These are phyloP conservation scores for Apodemia arnacis DNA, from an alignment of 2,888 invertebrate species.

Conservation along the genomic window DNA sequence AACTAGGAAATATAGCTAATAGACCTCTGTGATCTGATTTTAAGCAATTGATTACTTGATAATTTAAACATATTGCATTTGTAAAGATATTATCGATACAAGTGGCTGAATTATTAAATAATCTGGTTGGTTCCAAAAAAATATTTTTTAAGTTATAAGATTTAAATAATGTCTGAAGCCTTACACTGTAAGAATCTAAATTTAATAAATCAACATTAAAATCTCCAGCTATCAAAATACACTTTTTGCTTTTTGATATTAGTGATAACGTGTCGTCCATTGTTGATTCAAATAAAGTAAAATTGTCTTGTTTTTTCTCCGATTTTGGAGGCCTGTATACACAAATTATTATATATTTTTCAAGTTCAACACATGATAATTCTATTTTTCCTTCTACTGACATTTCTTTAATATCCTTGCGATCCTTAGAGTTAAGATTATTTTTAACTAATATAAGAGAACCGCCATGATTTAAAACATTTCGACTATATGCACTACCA, in stretches of 20 bases:
- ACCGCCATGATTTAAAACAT: neutral
- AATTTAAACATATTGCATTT: neutral
- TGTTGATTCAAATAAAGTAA: neutral
- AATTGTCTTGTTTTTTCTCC: neutral
- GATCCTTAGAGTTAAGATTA: neutral
- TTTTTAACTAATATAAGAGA: neutral
- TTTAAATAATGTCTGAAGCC: neutral
- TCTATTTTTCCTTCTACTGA: neutral
- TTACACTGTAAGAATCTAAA: neutral
- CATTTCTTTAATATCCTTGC: neutral
- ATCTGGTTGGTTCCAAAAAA: neutral
- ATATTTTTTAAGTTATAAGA: neutral
- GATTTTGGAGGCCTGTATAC: neutral
- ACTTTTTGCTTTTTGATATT: neutral
- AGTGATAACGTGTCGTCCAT: neutral
- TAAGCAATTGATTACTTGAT: neutral
- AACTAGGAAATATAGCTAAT: neutral
- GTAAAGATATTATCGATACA: neutral
- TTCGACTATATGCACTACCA: neutral
- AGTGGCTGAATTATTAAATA: neutral
- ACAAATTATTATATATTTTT: slow-evolving; percentile 1
- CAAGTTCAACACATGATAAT: neutral
- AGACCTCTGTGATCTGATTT: neutral
- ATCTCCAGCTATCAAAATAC: neutral
- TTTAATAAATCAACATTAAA: slow-evolving; percentile 3